phyloP scores from a whole-genome alignment of 92 coral and sea anemone genomes.

The Meandrina meandrites region DNA sequence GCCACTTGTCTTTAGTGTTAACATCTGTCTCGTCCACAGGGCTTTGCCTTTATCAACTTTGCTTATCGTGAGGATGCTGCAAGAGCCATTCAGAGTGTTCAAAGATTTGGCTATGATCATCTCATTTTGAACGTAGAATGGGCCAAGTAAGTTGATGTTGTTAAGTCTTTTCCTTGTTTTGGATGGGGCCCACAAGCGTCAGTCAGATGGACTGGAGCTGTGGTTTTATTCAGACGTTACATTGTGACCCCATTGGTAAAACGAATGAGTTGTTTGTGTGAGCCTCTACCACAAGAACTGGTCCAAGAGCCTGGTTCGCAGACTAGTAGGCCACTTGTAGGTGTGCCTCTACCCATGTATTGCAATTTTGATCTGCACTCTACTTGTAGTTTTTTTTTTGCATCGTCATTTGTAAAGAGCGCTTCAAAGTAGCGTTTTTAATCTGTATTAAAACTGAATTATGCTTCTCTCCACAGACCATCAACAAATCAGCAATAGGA shows the following conservation, averaged over 20 bases:
- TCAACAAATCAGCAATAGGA: conserved; percentile 31
- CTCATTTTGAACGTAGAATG: conserved; percentile 96
- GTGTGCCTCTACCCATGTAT: no score
- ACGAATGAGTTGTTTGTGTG: neutral
- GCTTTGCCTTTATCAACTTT: conserved; percentile 98
- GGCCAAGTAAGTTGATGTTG: conserved; percentile 84
- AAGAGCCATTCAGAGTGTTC: conserved; percentile 82
- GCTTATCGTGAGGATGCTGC: conserved; percentile 91
- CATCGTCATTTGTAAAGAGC: no score
- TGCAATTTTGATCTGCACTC: no score
- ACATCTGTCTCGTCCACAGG: conserved; percentile 53
- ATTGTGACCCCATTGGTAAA: no score
- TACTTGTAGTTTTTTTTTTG: no score
- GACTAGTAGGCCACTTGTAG: no score
- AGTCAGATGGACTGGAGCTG: neutral
- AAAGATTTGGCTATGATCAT: conserved; percentile 95
- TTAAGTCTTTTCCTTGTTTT: neutral
- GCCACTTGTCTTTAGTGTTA: neutral
- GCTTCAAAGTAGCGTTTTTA: no score
- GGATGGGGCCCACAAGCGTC: neutral
- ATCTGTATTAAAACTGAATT: neutral
- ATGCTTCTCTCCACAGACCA: conserved; percentile 27
- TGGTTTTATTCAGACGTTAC: neutral
- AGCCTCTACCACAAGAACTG: neutral
- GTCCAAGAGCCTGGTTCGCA: no score